These are phyloP conservation scores for Staurois parvus DNA, from an alignment of 2,797 vertebrate species.

Conservation along the genomic window DNA sequence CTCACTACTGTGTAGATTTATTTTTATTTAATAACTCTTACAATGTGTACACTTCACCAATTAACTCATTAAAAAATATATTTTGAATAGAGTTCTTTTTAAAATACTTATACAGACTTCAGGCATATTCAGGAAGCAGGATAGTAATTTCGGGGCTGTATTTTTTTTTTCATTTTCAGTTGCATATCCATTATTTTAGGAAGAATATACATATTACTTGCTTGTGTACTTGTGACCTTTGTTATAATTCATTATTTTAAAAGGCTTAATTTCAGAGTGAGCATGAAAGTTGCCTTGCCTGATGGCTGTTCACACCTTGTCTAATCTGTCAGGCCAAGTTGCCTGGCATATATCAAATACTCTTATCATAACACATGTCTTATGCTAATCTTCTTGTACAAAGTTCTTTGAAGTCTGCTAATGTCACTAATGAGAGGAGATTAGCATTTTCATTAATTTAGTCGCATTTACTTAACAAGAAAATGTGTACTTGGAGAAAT, in stretches of 20 bases:
- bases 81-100: no score
- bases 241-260: background rate
- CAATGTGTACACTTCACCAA: no score
- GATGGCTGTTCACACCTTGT: constrained; percentile 38
- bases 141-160: no score
- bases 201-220: background rate
- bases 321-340: constrained; percentile 31
- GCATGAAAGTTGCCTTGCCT: constrained; percentile 7
- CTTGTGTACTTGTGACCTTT: background rate
- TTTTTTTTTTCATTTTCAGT: no score
- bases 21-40: no score
- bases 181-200: background rate
- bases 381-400: constrained; percentile 42
- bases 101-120: no score
- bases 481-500: constrained; percentile 16
- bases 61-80: no score
- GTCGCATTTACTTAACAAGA: constrained; percentile 16
- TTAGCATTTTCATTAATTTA: constrained; percentile 38
- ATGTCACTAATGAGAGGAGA: constrained; percentile 43
- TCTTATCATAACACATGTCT: constrained; percentile 46
- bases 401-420: constrained; percentile 39
- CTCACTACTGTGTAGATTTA: no score
- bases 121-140: no score
- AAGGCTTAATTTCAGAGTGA: background rate
- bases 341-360: constrained; percentile 15